These are phyloP conservation scores for Heliconius ismenius DNA, from an alignment of 2,888 invertebrate species.

Conservation along the genomic window DNA sequence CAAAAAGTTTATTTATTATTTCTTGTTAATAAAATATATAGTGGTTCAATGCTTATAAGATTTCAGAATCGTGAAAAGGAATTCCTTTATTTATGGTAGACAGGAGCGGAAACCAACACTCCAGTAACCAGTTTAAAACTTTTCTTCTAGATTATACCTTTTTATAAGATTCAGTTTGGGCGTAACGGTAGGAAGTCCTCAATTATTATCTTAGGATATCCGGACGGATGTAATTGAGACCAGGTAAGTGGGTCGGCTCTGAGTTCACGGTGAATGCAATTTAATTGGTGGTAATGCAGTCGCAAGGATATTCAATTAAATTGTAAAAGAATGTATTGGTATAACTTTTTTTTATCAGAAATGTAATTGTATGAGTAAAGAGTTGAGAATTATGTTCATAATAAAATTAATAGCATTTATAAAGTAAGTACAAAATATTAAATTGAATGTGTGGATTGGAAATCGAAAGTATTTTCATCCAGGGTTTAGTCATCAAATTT, in stretches of 20 bases:
- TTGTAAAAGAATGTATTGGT: not conserved
- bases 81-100: slow-evolving; percentile 40
- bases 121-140: slow-evolving; percentile 65
- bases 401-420: not conserved
- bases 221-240: slow-evolving; percentile 67
- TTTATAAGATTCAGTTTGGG: slow-evolving; percentile 57
- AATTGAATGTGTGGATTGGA: not conserved
- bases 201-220: slow-evolving; percentile 74
- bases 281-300: slow-evolving; percentile 34
- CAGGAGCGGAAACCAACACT: slow-evolving; percentile 68
- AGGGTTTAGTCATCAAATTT: slow-evolving; percentile 4
- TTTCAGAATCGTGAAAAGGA: slow-evolving; percentile 17
- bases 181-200: slow-evolving; percentile 72
- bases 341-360: not conserved
- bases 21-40: not conserved
- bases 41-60: not conserved
- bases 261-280: slow-evolving; percentile 40
- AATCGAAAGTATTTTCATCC: not conserved
- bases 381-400: not conserved
- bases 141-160: slow-evolving; percentile 66
- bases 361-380: not conserved
- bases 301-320: slow-evolving; percentile 25
- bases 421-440: not conserved
- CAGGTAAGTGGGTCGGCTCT: slow-evolving; percentile 59
- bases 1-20: not conserved